Evolutionary conservation across 2,888 invertebrate genomes (phyloP), one percentile per base, ranked within the genome.

Genomic region (Ochropacha duplaris): DNA sequence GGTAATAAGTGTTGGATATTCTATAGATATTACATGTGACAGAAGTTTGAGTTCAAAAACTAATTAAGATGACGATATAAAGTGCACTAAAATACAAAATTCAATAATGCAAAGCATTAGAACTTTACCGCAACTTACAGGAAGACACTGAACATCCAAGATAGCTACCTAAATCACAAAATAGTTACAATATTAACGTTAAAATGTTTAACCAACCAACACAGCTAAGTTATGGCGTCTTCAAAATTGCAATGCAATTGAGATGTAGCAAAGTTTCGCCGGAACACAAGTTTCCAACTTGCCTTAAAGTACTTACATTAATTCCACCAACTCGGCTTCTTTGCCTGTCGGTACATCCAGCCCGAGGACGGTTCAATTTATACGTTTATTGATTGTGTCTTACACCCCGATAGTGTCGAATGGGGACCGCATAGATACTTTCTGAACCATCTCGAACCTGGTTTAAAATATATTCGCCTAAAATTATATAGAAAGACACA

Each of bases 171-270:
- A 28, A 36, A 11, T 49, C 50, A 31, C 16, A 49, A 55, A 16
- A 49, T n/a, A 56, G 49, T 11, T 54, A 49, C 31, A 50, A 57
- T 34, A 24, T 58, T 52, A 28, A 16, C 34, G 51, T 34, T 56
- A 63, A 57, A 57, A 55, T 34, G 57, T 54, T 49, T 39, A 54
- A 49, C 49, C 22, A 56, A 56, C 34, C 36, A 52, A 50, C 34
- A 12, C 52, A 49, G 49, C 9, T 50, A 56, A 59, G 50, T 28
- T 58, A 50, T 57, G 60, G 55, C 22, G 54, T 50, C 57, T 63
- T 60, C 63, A 61, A 65, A 65, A 63, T 61, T 61, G 59, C 60
- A 61, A 56, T 61, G 61, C 65, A 60, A 65, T 63, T 61, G 63
- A 65, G 61, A 63, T 59, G 57, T 49, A 54, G 50, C 36, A 52